Conservation (phyloP, 2,113 vertebrate species). For the Setophaga petechia region DNA sequence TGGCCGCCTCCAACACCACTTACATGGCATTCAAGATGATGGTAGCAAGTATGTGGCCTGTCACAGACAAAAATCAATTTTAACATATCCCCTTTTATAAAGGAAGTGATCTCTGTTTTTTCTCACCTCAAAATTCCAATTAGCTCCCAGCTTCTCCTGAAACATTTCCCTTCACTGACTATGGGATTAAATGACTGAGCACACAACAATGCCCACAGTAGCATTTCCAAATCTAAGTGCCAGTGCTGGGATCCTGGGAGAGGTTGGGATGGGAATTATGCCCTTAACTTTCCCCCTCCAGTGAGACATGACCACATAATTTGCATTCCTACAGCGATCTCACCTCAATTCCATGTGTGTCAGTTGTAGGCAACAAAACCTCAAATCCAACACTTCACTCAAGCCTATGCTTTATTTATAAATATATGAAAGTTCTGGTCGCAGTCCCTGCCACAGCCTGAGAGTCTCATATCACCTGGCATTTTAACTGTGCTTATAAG, state of each 20-base stretch:
- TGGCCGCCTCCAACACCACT: not conserved
- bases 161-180: not conserved
- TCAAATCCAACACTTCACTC: not conserved
- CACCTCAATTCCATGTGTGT: not conserved
- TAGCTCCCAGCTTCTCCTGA: not conserved
- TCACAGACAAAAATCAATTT: not conserved
- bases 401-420: not conserved
- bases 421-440: not conserved
- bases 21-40: not conserved
- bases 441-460: not conserved
- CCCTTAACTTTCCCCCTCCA: not conserved
- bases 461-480: rapidly evolving
- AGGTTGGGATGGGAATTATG: not conserved
- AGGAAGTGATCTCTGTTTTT: not conserved
- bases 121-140: not conserved
- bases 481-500: not conserved
- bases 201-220: rapidly evolving
- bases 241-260: not conserved
- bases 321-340: not conserved
- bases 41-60: not conserved
- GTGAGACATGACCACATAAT: not conserved
- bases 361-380: not conserved
- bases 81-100: not conserved
- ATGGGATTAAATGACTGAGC: not conserved
- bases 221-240: not conserved